A percentile compares a stretch with the other conserved stretches of the same genome.
These are phyloP conservation scores for Eupithecia inturbata DNA, from an alignment of 2,888 invertebrate genomes.

Conservation along the genomic window DNA sequence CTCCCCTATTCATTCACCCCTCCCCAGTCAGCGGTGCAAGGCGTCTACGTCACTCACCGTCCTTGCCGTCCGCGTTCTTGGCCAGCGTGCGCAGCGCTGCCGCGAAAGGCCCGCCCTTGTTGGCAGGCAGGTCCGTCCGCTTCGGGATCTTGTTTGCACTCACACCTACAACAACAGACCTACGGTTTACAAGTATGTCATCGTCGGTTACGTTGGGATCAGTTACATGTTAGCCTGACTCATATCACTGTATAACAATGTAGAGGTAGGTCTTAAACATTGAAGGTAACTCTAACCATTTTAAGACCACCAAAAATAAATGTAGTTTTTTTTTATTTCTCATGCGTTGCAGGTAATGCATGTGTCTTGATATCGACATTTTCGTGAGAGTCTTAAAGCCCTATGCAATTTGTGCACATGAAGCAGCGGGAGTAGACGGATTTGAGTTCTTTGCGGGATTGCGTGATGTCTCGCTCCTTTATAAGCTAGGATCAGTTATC, in stretches of 20 bases:
- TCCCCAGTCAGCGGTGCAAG: slow-evolving; percentile 18
- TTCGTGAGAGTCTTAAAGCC: too few species aligned
- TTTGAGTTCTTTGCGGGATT: too few species aligned
- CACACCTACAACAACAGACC: slow-evolving; percentile 70
- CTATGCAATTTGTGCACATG: too few species aligned
- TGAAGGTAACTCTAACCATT: too few species aligned
- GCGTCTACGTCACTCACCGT: slow-evolving; percentile 75
- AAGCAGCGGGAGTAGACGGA: too few species aligned
- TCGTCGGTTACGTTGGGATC: not conserved
- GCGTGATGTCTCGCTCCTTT: too few species aligned
- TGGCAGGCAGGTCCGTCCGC: slow-evolving; percentile 75
- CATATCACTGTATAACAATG: not conserved
- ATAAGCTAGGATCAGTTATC: too few species aligned
- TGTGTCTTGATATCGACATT: too few species aligned
- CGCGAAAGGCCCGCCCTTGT: slow-evolving; percentile 91
- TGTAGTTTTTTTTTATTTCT: too few species aligned
- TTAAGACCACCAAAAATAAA: too few species aligned
- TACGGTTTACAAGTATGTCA: not conserved
- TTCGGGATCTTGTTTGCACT: slow-evolving; percentile 77
- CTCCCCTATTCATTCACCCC: slow-evolving; percentile 31
- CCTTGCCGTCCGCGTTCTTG: slow-evolving; percentile 92
- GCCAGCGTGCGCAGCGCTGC: slow-evolving; percentile 95
- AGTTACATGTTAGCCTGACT: not conserved
- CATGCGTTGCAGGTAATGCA: too few species aligned
- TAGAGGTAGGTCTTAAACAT: too few species aligned